Evolutionary conservation across 2,797 vertebrate genomes (phyloP), one percentile per base, ranked within the genome.

Genomic region (Poecilia velifera): DNA sequence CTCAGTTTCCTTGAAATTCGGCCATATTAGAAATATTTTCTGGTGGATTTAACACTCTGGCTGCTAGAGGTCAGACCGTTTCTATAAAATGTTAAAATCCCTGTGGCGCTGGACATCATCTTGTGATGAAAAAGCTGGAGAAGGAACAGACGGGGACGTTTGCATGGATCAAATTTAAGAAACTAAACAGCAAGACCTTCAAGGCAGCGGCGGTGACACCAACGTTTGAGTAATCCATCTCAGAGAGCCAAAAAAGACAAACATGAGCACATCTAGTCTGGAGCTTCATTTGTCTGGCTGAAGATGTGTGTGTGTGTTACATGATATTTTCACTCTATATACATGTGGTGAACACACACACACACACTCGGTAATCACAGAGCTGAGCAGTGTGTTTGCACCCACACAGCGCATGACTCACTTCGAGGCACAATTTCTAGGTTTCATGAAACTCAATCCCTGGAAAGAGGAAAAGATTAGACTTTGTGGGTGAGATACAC

Each of bases 391-490:
- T 74, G 80, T 59, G 47, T 68, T 66, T 49, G 36, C 79, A 77
- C 80, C 80, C 80, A 80, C 85, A 86, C 77, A 78, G 74, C 53
- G 76, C 73, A 84, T 86, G 84, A 93, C 74, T 90, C 75, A 83
- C 78, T 86, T 88, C 78, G 80, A 83, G 84, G 79, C 68, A 81
- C 51, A 25, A 84, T 83, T 86, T 91, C 73, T 80, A 86, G 76
- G 76, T 88, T 87, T 93, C 76, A 76, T 85, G 83, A 88, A 89
- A 88, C 81, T 85, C 71, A 36, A 89, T 91, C 78, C 88, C 86
- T 92, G 85, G 90, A 92, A 86, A 91, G 91, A 87, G 82, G 45
- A 85, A 88, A 88, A 83, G 71, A 82, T 86, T 86, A 82, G 74
- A 89, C 85, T 84, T 83, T 87, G 91, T 80, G 83, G 90, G 82